These are phyloP conservation scores for Rugalucina vietnamica DNA, from an alignment of 2,888 invertebrate species.

Conservation along the genomic window DNA sequence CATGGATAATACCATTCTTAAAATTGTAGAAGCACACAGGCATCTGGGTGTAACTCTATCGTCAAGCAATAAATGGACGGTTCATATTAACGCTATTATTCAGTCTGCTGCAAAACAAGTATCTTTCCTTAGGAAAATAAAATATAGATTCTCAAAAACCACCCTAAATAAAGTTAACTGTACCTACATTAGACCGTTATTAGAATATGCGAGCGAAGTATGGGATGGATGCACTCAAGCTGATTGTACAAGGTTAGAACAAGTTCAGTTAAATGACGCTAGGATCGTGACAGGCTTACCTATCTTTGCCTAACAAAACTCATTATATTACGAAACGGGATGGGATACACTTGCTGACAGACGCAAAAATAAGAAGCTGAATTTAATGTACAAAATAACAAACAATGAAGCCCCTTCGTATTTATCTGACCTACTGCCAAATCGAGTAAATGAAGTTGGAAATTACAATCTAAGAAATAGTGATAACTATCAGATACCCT, in stretches of 20 bases:
- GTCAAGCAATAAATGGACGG: not conserved
- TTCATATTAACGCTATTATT: not conserved
- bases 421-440: too few species aligned
- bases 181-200: not conserved
- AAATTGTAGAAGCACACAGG: not conserved
- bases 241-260: not conserved
- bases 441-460: too few species aligned
- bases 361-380: too few species aligned
- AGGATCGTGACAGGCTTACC: too few species aligned
- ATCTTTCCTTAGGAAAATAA: not conserved
- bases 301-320: too few species aligned
- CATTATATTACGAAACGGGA: slow-evolving; percentile 86
- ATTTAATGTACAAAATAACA: too few species aligned
- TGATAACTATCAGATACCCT: too few species aligned
- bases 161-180: not conserved
- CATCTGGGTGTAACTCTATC: not conserved
- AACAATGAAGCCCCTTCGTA: too few species aligned
- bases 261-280: too few species aligned
- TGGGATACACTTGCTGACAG: too few species aligned
- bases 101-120: not conserved
- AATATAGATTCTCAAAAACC: not conserved
- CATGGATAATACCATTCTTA: not conserved
- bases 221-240: not conserved
- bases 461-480: too few species aligned
- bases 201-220: not conserved